Percentiles rank a stretch among this genome's conserved stretches.
Evolutionary conservation across 1,140 invertebrate species (phyloP).

Genomic region (Stenopsyche tienmushanensis): DNA sequence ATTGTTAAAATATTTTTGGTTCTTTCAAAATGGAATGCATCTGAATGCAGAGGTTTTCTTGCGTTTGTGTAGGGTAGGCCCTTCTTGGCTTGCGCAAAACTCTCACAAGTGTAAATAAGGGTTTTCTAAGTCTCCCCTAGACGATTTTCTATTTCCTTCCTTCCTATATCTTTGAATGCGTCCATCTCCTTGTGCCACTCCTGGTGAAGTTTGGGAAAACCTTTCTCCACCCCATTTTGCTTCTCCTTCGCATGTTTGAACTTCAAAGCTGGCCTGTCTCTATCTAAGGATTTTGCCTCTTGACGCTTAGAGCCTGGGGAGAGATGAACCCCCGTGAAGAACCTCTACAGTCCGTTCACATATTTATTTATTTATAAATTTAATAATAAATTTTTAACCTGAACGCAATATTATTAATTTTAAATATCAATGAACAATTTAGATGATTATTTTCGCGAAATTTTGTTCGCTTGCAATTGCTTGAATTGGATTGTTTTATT

Average conservation of each 20-base stretch:
- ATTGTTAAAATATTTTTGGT: too few species aligned
- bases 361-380: not conserved
- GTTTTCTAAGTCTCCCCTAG: conserved; percentile 21
- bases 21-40: too few species aligned
- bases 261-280: not conserved
- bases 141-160: conserved; percentile 26
- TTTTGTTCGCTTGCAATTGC: too few species aligned
- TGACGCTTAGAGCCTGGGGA: conserved; percentile 13
- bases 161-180: conserved; percentile 2
- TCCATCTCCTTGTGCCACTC: conserved; percentile 7
- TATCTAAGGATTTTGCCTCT: conserved; percentile 22
- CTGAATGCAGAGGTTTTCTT: too few species aligned
- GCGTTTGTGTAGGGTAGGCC: too few species aligned
- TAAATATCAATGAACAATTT: not conserved
- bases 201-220: conserved; percentile 20
- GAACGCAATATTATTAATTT: not conserved
- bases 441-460: too few species aligned
- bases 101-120: conserved; percentile 41
- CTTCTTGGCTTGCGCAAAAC: conserved; percentile 40
- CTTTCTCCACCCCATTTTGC: conserved; percentile 1
- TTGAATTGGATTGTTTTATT: too few species aligned
- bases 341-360: conserved; percentile 3
- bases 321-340: conserved; percentile 4
- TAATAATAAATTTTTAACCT: not conserved
- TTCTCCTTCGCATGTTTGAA: conserved; percentile 1